Conservation (phyloP, 1,140 invertebrate genomes). For the Leptinotarsa undecemlineata region DNA sequence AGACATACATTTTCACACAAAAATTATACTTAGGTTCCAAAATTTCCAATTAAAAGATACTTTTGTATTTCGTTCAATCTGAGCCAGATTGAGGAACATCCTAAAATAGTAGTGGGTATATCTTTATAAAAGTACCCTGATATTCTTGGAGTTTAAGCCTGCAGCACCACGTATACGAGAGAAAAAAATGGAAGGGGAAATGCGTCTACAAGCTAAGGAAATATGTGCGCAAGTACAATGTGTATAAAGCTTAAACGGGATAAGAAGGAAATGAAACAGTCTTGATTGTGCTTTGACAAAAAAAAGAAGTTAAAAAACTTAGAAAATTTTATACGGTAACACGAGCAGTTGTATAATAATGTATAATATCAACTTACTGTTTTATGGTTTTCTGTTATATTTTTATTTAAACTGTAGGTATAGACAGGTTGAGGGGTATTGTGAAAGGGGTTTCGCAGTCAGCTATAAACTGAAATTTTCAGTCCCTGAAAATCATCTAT, state of each 20-base stretch:
- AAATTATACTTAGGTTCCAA: no score
- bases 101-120: no score
- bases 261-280: background rate
- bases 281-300: background rate
- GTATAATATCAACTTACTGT: constrained; percentile 16
- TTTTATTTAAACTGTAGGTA: constrained; percentile 53
- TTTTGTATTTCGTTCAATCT: no score
- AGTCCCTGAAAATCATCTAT: constrained; percentile 42
- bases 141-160: no score
- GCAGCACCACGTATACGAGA: no score
- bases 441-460: constrained; percentile 55
- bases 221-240: background rate
- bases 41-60: no score
- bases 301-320: background rate
- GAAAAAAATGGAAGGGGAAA: no score
- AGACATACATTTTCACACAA: no score
- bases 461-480: constrained; percentile 56
- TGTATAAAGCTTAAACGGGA: background rate
- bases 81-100: no score
- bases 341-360: background rate
- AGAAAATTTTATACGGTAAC: background rate
- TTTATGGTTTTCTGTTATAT: constrained; percentile 23
- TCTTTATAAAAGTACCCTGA: no score
- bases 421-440: constrained; percentile 53
- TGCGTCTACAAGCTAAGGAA: no score